Evolutionary conservation across 2,113 vertebrate species (phyloP), one percentile per base, ranked within the genome.

Genomic region (Pycnonotus jocosus): DNA sequence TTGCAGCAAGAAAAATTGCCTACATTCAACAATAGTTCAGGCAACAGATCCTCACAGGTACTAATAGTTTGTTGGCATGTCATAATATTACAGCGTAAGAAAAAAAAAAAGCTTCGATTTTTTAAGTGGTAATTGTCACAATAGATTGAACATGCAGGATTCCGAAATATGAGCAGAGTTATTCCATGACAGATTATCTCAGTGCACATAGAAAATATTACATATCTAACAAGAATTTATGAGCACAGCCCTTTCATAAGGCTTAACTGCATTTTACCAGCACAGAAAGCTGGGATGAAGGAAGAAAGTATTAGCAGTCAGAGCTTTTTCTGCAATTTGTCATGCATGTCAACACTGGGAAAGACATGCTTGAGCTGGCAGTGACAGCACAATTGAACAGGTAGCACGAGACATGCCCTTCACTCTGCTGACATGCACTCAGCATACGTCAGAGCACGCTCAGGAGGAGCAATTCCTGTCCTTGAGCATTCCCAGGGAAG

Each of bases 181-280:
- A 72, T 69, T 87, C 37, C 13, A 15, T 45, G 35, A 57, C 19
- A 79, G 38, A 50, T 65, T 40, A 38, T 57, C 33, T 38, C 13
- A 42, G 27, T 0, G 0, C 18, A 66, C 0, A 0, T 10, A 65
- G 53, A 76, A 87, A 78, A 79, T 42, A 57, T 10, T 69, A 23
- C 19, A 17, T 42, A 51, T 42, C 30, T 82, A 54, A 62, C 23
- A 65, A 25, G 30, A 35, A 73, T 95, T 82, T 38, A 27, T 19
- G 44, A 68, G 11, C 51, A 37, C 30, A 71, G 62, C 20, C 20
- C 27, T 86, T 90, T 89, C 27, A 64, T 23, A 18, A 62, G 17
- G 31, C 47, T 85, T 77, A 66, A 47, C 33, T 66, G 22, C 56
- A 50, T 90, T 92, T 85, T 66, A 30, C 21, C 0, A 0, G 13